Evolutionary conservation across 2,888 invertebrate genomes (phyloP).

Genomic region (Tanytarsus gracilentus): DNA sequence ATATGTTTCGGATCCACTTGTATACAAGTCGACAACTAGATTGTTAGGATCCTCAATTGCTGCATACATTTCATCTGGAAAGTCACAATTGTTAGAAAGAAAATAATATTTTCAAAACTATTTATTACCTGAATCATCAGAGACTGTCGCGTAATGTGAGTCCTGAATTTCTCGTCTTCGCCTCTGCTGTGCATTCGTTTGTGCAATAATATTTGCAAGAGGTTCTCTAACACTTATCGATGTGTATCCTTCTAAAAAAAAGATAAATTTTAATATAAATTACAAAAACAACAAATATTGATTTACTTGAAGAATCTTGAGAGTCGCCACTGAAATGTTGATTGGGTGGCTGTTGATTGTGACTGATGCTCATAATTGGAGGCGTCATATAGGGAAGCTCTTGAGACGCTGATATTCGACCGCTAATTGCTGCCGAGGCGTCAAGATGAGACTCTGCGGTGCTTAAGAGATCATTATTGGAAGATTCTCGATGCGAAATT

Average conservation of each 20-base stretch:
- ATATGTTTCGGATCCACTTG: conserved; percentile 77
- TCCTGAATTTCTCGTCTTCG: conserved; percentile 44
- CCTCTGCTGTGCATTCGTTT: conserved; percentile 46
- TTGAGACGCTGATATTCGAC: conserved; percentile 75
- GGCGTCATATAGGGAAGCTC: conserved; percentile 86
- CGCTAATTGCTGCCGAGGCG: conserved; percentile 79
- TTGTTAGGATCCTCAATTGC: conserved; percentile 72
- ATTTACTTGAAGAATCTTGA: conserved; percentile 74
- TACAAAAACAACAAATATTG: neutral
- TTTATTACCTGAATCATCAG: conserved; percentile 72
- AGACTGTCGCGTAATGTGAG: conserved; percentile 81
- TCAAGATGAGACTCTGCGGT: conserved; percentile 54
- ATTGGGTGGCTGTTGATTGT: conserved; percentile 36
- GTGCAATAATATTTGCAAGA: conserved; percentile 64
- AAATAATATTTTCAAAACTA: neutral
- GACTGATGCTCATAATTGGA: conserved; percentile 48
- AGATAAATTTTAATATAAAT: neutral
- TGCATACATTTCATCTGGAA: conserved; percentile 77
- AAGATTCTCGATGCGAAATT: conserved; percentile 36
- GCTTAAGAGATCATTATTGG: conserved; percentile 33
- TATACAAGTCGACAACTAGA: conserved; percentile 50
- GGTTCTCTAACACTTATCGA: conserved; percentile 87
- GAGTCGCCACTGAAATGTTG: conserved; percentile 84
- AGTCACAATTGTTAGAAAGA: neutral
- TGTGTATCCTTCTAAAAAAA: conserved; percentile 72